Conservation (phyloP, 1,140 invertebrate species). For the Cataglyphis hispanica region DNA sequence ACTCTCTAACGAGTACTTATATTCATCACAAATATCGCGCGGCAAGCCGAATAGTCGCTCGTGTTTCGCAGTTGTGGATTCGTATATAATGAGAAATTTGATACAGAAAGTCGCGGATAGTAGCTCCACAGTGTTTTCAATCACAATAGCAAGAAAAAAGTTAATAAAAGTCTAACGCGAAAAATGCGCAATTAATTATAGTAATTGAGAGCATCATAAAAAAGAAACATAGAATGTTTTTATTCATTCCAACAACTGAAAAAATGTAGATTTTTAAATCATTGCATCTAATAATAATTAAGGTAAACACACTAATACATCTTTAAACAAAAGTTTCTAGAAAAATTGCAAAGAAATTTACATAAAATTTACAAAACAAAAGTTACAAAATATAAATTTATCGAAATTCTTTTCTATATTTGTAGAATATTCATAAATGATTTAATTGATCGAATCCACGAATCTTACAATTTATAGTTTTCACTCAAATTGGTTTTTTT, state of each 20-base stretch:
- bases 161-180: background rate
- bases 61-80: background rate
- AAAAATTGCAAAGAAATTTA: too few relatives aligned
- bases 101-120: background rate
- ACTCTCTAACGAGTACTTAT: slow-evolving; percentile 27
- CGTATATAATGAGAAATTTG: slow-evolving; percentile 6
- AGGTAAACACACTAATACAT: background rate
- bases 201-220: slow-evolving; percentile 1
- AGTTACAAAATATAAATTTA: background rate
- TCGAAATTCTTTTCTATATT: background rate
- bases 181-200: background rate
- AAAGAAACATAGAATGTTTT: background rate
- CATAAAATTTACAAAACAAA: background rate
- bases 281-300: background rate
- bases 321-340: too few relatives aligned
- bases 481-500: background rate
- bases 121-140: background rate
- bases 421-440: background rate
- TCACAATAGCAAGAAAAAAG: background rate
- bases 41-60: background rate
- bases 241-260: background rate
- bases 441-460: background rate
- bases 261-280: background rate
- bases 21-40: slow-evolving; percentile 7
- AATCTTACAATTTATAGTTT: background rate